Conservation (phyloP, 2,797 vertebrate species). For the Peromyscus eremicus region DNA sequence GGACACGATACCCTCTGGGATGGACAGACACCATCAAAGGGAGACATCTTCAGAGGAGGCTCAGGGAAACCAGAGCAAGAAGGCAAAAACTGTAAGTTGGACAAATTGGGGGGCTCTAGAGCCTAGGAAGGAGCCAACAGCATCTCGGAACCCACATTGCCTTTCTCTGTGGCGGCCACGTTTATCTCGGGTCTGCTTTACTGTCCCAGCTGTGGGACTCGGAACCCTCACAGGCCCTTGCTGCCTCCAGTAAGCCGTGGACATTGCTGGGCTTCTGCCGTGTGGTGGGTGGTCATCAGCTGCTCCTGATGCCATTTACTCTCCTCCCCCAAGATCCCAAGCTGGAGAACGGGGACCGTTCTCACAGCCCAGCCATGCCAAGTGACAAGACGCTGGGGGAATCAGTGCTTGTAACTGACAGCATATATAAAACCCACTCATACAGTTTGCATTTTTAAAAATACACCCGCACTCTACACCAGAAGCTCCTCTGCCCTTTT, state of each 20-base stretch:
- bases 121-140: background rate
- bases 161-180: background rate
- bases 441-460: slow-evolving; percentile 46
- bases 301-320: rapidly evolving
- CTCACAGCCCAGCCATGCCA: background rate
- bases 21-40: background rate
- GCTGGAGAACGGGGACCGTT: too few relatives aligned
- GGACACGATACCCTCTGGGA: background rate
- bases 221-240: background rate
- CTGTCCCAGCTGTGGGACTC: background rate
- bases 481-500: slow-evolving; percentile 68
- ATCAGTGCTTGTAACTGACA: background rate
- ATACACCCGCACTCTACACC: background rate
- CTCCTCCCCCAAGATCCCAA: background rate
- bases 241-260: background rate
- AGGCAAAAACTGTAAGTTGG: background rate
- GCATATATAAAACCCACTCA: background rate
- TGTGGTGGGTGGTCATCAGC: background rate
- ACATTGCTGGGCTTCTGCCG: background rate
- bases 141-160: rapidly evolving
- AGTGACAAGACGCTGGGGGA: background rate
- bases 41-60: background rate
- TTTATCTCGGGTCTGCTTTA: background rate
- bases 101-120: background rate
- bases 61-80: background rate